A percentile compares a stretch with the other conserved stretches of the same genome.
Conservation (phyloP, 2,113 vertebrate species). For the Neotragus moschatus region DNA sequence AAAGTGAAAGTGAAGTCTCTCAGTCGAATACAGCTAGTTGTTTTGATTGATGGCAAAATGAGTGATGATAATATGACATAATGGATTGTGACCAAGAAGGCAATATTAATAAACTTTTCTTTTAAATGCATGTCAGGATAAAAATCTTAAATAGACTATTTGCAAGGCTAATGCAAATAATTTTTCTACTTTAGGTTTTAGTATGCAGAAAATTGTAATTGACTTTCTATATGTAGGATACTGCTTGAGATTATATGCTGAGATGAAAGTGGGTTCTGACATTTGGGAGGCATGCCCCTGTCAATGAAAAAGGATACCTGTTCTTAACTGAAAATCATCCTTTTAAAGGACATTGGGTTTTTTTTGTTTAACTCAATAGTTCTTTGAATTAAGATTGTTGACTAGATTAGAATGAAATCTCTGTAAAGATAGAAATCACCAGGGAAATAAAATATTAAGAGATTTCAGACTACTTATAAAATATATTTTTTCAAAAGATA, state of each 20-base stretch:
- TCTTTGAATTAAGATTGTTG: not conserved
- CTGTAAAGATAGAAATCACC: not conserved
- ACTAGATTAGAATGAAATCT: not conserved
- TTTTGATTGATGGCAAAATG: not conserved
- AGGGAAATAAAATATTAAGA: not conserved
- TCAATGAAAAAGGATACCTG: not conserved
- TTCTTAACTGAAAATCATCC: not conserved
- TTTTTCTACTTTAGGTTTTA: not conserved
- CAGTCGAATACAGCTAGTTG: not conserved
- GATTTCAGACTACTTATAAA: not conserved
- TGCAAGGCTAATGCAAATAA: not conserved
- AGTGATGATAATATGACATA: not conserved
- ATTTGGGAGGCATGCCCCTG: not conserved
- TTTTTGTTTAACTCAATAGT: not conserved
- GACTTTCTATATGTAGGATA: not conserved
- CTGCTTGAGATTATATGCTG: not conserved
- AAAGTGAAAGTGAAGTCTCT: too few species aligned
- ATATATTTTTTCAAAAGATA: not conserved
- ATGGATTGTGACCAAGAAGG: not conserved
- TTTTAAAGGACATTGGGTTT: not conserved
- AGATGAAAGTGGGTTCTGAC: not conserved
- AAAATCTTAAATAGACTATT: not conserved
- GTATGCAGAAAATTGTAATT: not conserved
- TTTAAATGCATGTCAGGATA: not conserved
- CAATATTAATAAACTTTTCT: not conserved